Conservation (phyloP, 2,888 invertebrate species). For the Rhodophaea formosa region DNA sequence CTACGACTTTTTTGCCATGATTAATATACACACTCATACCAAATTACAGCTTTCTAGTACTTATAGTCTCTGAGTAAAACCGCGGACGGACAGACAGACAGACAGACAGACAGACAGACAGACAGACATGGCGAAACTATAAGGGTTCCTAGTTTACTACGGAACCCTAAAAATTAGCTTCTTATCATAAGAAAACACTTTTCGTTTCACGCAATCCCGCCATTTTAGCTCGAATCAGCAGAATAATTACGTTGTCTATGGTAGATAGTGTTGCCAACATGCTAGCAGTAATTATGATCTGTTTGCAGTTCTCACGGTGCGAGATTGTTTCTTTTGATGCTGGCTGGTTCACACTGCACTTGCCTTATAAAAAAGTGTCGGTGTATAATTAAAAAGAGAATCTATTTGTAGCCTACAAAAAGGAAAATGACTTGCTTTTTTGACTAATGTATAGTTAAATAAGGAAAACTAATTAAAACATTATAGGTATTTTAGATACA, state of each 20-base stretch:
- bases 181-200: no score
- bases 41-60: no score
- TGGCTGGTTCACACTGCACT: background rate
- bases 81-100: no score
- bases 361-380: background rate
- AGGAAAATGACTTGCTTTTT: background rate
- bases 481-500: background rate
- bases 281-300: slow-evolving; percentile 9
- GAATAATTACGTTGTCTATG: slow-evolving; percentile 1
- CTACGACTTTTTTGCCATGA: no score
- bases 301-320: slow-evolving; percentile 18
- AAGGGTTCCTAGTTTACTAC: no score
- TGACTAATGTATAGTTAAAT: background rate
- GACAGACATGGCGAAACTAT: no score
- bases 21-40: no score
- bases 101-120: no score
- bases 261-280: slow-evolving; percentile 9
- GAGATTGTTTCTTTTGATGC: slow-evolving; percentile 9
- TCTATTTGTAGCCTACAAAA: background rate
- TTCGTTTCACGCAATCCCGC: no score
- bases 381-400: background rate
- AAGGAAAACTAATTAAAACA: background rate
- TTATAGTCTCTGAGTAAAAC: no score
- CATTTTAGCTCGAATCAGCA: background rate
- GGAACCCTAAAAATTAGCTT: no score